phyloP scores from a whole-genome alignment of 2,113 vertebrate species.

The Macaca mulatta region DNA sequence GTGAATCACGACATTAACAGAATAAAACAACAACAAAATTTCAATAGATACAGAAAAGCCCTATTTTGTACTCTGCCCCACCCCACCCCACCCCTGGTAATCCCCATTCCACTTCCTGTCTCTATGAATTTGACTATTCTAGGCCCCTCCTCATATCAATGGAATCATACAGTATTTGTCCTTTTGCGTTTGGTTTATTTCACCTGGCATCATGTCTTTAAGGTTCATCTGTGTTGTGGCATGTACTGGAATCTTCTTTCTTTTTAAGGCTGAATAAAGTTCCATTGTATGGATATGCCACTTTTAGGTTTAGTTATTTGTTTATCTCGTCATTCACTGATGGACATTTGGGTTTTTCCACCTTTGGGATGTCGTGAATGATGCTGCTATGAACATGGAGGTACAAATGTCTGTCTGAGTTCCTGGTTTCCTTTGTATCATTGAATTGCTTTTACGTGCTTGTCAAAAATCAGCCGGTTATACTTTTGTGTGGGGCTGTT shows the following conservation, averaged over 20 bases:
- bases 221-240: neutral
- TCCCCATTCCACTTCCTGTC: neutral
- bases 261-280: neutral
- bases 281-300: neutral
- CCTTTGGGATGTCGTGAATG: neutral
- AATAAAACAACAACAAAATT: neutral
- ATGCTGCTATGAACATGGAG: neutral
- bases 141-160: neutral
- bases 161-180: neutral
- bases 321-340: neutral
- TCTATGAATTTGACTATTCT: neutral
- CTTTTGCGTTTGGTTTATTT: neutral
- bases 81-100: neutral
- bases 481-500: neutral
- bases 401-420: neutral
- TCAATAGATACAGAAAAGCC: neutral
- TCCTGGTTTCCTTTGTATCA: neutral
- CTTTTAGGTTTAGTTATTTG: neutral
- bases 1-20: neutral
- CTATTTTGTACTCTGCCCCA: neutral
- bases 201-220: neutral
- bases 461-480: neutral
- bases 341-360: neutral
- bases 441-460: neutral
- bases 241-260: neutral